phyloP scores from a whole-genome alignment of 2,113 vertebrate species.

The Accipiter cooperii region DNA sequence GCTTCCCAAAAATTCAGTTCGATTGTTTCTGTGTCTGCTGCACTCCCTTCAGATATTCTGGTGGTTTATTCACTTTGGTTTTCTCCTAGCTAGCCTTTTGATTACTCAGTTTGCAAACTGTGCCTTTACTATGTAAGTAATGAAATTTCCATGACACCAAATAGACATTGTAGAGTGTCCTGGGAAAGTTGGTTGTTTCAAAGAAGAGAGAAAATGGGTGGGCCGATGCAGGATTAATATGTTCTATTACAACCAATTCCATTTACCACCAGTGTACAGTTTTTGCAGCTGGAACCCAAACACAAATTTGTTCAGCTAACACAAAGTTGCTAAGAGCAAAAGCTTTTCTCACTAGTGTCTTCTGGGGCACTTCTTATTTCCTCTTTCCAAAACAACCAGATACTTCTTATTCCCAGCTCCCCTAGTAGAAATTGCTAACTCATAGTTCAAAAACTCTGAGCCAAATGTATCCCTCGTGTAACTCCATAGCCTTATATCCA shows the following conservation, averaged over 20 bases:
- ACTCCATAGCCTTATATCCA: background rate
- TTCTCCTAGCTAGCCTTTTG: background rate
- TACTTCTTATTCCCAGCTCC: background rate
- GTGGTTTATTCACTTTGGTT: background rate
- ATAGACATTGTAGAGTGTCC: background rate
- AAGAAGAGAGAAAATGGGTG: background rate
- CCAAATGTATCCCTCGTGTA: background rate
- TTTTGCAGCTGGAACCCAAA: background rate
- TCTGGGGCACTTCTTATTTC: background rate
- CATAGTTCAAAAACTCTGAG: background rate
- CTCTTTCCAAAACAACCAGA: background rate
- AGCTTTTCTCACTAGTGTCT: conserved; percentile 42
- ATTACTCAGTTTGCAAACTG: background rate
- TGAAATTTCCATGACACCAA: background rate
- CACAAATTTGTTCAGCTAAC: background rate
- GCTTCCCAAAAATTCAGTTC: background rate
- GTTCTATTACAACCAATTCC: background rate
- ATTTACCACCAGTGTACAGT: background rate
- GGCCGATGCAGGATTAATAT: background rate
- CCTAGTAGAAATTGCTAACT: background rate
- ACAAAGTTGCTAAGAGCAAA: conserved; percentile 12
- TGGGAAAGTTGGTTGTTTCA: background rate
- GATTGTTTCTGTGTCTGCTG: background rate
- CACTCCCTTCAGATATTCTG: background rate
- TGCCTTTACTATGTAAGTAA: background rate